Evolutionary conservation across 2,113 vertebrate species (phyloP).

Genomic region (Budorcas taxicolor): DNA sequence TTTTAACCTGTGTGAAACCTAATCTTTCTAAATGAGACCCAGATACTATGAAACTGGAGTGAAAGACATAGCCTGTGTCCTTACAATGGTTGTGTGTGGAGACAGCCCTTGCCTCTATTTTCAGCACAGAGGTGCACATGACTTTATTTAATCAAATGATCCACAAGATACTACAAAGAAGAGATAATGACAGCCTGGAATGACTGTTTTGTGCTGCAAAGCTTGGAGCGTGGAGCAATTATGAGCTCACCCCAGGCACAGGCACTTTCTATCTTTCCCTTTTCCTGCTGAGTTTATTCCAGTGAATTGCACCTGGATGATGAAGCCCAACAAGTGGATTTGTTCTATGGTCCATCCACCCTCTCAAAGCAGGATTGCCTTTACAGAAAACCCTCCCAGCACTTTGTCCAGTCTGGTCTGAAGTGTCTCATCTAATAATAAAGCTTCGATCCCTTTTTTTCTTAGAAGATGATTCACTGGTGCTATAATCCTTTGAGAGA

Average conservation of each 20-base stretch:
- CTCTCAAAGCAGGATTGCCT: conserved; percentile 29
- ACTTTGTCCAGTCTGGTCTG: conserved; percentile 30
- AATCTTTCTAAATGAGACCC: conserved; percentile 57
- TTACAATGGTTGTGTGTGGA: conserved; percentile 22
- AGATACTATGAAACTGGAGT: neutral
- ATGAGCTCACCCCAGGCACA: conserved; percentile 31
- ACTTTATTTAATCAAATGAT: conserved; percentile 72
- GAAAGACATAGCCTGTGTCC: conserved; percentile 26
- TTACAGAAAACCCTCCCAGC: neutral
- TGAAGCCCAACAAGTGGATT: conserved; percentile 47
- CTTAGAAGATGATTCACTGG: conserved; percentile 35
- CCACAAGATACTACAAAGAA: conserved; percentile 50
- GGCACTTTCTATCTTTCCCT: conserved; percentile 29
- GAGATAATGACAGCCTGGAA: conserved; percentile 45
- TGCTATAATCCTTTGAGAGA: conserved; percentile 35
- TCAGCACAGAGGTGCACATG: conserved; percentile 29
- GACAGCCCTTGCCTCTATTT: conserved; percentile 22
- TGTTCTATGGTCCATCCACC: neutral
- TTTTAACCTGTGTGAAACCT: neutral
- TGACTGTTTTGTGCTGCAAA: conserved; percentile 54
- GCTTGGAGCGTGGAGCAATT: conserved; percentile 36
- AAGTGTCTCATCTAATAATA: conserved; percentile 39
- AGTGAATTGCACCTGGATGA: conserved; percentile 49
- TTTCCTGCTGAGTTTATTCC: conserved; percentile 52
- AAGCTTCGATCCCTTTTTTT: conserved; percentile 18